Conservation (phyloP, 2,888 invertebrate species). For the Drosophila robusta region DNA sequence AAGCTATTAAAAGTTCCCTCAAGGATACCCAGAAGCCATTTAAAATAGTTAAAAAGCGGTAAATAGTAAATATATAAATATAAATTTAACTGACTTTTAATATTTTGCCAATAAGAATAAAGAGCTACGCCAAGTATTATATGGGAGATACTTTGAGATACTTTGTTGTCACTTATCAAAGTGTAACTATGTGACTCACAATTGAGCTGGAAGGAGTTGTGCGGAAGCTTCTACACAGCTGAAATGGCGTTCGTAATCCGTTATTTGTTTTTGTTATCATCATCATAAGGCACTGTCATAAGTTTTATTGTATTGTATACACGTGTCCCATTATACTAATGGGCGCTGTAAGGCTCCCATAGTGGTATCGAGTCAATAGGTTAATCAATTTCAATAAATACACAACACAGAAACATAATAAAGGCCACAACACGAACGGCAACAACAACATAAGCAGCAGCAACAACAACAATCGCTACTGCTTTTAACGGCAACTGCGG, state of each 20-base stretch:
- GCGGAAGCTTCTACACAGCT: too few species aligned
- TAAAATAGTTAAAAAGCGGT: too few species aligned
- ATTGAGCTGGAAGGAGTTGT: not conserved
- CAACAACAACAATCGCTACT: slow-evolving; percentile 34
- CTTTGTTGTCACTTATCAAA: too few species aligned
- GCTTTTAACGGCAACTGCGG: slow-evolving; percentile 13
- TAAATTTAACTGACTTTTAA: too few species aligned
- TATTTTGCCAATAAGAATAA: too few species aligned
- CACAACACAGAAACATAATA: slow-evolving; percentile 17
- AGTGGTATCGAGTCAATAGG: slow-evolving; percentile 16
- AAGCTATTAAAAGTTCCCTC: too few species aligned
- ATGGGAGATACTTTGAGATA: too few species aligned
- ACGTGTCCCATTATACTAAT: slow-evolving; percentile 10
- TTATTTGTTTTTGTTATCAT: not conserved
- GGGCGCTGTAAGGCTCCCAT: not conserved
- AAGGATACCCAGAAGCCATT: too few species aligned
- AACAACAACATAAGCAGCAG: slow-evolving; percentile 3
- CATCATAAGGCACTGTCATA: not conserved
- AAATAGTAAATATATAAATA: too few species aligned
- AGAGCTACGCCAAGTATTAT: too few species aligned
- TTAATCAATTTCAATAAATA: slow-evolving; percentile 36
- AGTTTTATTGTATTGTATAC: not conserved
- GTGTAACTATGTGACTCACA: slow-evolving; percentile 1
- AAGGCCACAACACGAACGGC: slow-evolving; percentile 2
- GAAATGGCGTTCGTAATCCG: not conserved